Base-by-base conservation (phyloP, 2,797 vertebrate genomes). In the Pangasius djambal region DNA sequence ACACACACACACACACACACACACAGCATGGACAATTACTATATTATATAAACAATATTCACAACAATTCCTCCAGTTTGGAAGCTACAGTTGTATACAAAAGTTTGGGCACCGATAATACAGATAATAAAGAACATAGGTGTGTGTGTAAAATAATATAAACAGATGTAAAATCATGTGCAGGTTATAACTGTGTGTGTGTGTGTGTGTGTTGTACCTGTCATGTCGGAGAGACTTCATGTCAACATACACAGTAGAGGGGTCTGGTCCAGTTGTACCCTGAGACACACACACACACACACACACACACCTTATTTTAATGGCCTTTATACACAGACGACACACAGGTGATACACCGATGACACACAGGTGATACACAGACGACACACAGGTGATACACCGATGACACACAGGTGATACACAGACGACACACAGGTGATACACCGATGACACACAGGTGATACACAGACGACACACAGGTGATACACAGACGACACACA, bases 221-320 rank as follows among this genome's bases (percentile, higher is more conserved):
- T 99, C 98, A 91, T 99, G 99, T 88, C 99, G 97, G 86, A 99
- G 95, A 65, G 99, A 99, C 91, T 99, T 99, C 97, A 99, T 97
- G 95, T 99, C 99, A 86, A 99, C 98, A 25, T 98, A 99, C 44
- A 99, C 99, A 0, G 97, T 99, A 67, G 98, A 99, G 88, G 98
- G 99, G 91, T 99, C 99, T 25, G 99, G 99, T 90, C 99, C 99
- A 34, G 99, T 99, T 7, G 98, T 99, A 91, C 98, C 98, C 99
- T 99, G 93, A 87, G 28, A 25, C 25, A 87, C 37, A 55, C 95
- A 65, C 96, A 28, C 44, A 70, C 50, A 78, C 79, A 67, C 65
- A 79, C 63, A 69, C n/a, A 85, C 48, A 69, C 44, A n/a, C 1
- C 6, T 28, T n/a, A 22, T 55, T 55, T n/a, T 52, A 78, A 13